These are phyloP conservation scores for Lamellibrachia satsuma DNA, from an alignment of 2,888 invertebrate genomes.

Conservation along the genomic window DNA sequence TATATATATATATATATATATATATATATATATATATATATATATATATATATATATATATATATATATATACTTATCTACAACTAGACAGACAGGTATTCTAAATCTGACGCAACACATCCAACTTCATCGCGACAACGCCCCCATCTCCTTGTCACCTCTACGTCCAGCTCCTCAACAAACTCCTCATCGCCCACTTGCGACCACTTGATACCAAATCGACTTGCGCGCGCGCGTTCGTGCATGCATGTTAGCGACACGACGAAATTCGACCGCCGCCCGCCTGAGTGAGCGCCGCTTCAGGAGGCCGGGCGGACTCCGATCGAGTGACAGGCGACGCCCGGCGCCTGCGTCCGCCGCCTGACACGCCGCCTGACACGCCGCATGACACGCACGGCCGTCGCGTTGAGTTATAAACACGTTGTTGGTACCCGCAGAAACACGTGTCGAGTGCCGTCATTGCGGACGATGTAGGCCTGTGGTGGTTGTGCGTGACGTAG, in stretches of 20 bases:
- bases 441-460: background rate
- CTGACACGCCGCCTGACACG: background rate
- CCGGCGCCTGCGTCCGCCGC: background rate
- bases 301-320: background rate
- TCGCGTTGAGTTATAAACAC: background rate
- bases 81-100: too few species aligned
- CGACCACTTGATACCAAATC: background rate
- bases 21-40: background rate
- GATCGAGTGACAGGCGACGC: background rate
- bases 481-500: background rate
- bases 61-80: too few species aligned
- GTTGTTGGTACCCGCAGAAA: background rate
- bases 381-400: background rate
- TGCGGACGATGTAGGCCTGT: background rate
- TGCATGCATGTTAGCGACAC: background rate
- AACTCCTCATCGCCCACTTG: background rate
- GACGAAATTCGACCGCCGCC: background rate
- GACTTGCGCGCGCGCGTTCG: background rate
- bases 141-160: background rate
- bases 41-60: background rate
- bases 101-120: background rate
- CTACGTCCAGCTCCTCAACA: background rate
- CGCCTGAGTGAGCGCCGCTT: background rate
- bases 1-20: background rate
- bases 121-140: background rate